Evolutionary conservation across 2,888 invertebrate species (phyloP).

Genomic region (Dicroscelio sp.): DNA sequence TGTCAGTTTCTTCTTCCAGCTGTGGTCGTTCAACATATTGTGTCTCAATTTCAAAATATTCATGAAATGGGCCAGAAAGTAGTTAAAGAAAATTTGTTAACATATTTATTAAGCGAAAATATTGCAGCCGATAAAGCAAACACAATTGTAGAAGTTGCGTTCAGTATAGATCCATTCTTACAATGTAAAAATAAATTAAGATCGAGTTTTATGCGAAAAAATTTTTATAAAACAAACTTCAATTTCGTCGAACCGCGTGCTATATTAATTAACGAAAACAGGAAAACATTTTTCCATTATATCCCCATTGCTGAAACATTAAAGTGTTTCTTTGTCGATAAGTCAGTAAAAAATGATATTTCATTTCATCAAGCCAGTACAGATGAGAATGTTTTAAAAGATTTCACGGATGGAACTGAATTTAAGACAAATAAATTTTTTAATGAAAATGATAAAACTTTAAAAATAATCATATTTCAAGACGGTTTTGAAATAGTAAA

Average conservation of each 20-base stretch:
- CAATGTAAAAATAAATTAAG: not conserved
- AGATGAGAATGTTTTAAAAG: constrained; percentile 77
- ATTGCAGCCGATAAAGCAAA: too few relatives aligned
- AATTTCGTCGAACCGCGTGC: not conserved
- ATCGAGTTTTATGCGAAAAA: constrained; percentile 33
- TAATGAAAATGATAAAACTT: constrained; percentile 76
- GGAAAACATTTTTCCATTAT: constrained; percentile 29
- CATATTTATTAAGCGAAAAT: too few relatives aligned
- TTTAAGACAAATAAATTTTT: constrained; percentile 81
- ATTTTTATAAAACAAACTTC: constrained; percentile 17
- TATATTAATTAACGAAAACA: not conserved
- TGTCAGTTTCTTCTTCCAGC: too few relatives aligned
- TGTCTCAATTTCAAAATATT: too few relatives aligned
- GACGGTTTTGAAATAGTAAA: constrained; percentile 88
- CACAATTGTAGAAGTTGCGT: too few relatives aligned
- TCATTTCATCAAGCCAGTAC: constrained; percentile 10
- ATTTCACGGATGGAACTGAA: constrained; percentile 84
- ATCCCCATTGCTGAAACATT: constrained; percentile 25
- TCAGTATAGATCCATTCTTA: constrained; percentile 22
- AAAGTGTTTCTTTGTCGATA: constrained; percentile 20
- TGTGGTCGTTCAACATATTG: too few relatives aligned
- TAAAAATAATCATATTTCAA: constrained; percentile 87
- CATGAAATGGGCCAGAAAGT: constrained; percentile 57
- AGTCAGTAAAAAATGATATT: constrained; percentile 13
- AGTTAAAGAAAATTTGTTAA: constrained; percentile 67